These are phyloP conservation scores for Drosophila hawaiiensis DNA, from an alignment of 2,888 invertebrate species.

Conservation along the genomic window DNA sequence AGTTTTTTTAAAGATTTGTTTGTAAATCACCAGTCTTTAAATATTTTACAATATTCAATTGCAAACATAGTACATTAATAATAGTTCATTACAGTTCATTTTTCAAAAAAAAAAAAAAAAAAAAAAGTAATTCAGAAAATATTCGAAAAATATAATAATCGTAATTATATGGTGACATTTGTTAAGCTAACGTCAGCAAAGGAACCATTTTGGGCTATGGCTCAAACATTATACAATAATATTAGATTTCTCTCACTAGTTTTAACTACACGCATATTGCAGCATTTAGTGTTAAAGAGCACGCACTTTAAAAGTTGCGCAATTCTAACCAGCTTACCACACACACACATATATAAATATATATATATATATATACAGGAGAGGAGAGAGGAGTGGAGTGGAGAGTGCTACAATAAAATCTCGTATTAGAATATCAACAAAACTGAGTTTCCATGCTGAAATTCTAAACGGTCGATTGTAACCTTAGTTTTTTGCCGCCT, in stretches of 20 bases:
- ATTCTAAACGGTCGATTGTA: conserved; percentile 47
- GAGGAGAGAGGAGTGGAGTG: not conserved
- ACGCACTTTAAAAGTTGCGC: conserved; percentile 20
- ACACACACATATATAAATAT: conserved; percentile 30
- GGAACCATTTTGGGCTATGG: not conserved
- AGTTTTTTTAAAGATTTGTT: not conserved
- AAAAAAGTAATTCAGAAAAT: not conserved
- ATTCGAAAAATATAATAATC: not conserved
- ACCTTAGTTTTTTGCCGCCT: conserved; percentile 62
- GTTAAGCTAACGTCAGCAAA: not conserved
- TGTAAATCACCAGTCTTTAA: not conserved
- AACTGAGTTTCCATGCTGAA: conserved; percentile 32
- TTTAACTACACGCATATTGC: not conserved
- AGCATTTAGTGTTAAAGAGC: not conserved
- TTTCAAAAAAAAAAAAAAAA: not conserved
- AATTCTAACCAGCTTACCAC: conserved; percentile 31
- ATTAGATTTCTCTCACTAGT: conserved; percentile 1
- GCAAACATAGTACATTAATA: not conserved
- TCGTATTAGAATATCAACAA: conserved; percentile 50
- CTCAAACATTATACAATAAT: not conserved
- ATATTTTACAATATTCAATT: not conserved
- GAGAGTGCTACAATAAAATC: conserved; percentile 23
- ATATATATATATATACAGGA: conserved; percentile 47
- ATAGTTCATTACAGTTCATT: not conserved
- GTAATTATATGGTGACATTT: not conserved